Base-by-base conservation (phyloP, 1,140 invertebrate species). In the Drosophila carrolli region DNA sequence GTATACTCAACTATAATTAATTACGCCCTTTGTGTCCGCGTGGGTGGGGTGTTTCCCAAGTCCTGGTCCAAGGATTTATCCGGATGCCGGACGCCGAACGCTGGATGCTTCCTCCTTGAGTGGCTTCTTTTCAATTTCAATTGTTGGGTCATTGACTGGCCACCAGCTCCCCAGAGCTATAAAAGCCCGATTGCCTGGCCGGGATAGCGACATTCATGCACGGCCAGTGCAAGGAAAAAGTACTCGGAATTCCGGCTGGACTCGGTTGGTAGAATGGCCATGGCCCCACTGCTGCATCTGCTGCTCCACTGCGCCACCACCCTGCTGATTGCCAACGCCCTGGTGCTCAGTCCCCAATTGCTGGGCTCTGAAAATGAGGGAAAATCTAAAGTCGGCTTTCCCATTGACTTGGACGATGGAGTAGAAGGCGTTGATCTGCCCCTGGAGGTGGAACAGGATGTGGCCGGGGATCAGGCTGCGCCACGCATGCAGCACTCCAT, bases 61-160 rank as follows among this genome's bases (percentile, higher is more conserved):
- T 23, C 23, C 23, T 23, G 23, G 23, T 4, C 23, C 23, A 23
- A 10, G 29, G 60, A 60, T 60, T 63, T 62, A n/a, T 60, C 32
- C 40, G 41, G 13, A 16, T 46, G 9, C 14, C 16, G 40, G 38
- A 53, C 48, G 29, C 13, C 27, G 47, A 19, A 55, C 43, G 35
- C 35, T 32, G 37, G 43, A 35, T 48, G 59, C 37, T 68, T 70
- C 40, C 56, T 53, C 9, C 57, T 86, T 88, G 66, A 89, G 80
- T 79, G 84, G 84, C 84, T 88, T 88, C 84, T 80, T 80, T 77
- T 85, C 81, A 85, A 85, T 88, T 83, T 89, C 67, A 50, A 80
- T 78, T 75, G 61, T 63, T 40, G 62, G 82, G 72, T 81, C 82
- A 75, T 67, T 80, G 83, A 77, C 83, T 88, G 67, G 65, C 63